A percentile compares a stretch with the other conserved stretches of the same genome.
Evolutionary conservation across 2,888 invertebrate species (phyloP).

Genomic region (Rhimphoctona megacephalus): DNA sequence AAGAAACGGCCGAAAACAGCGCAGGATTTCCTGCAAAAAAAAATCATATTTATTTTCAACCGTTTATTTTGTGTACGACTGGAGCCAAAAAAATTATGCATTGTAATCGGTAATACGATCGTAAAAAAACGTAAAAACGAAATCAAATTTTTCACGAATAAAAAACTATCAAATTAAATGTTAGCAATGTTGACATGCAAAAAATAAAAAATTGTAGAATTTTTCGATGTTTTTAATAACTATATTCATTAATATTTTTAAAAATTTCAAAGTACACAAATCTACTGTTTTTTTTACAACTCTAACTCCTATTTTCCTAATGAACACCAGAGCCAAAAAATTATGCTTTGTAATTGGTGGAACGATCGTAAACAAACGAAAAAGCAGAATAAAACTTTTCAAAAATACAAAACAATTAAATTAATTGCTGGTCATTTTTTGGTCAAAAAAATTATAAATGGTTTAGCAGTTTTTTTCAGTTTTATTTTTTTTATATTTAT

Average conservation of each 20-base stretch:
- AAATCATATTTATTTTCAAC: conserved; percentile 29
- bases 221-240: not conserved
- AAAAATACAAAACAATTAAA: not conserved
- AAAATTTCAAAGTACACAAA: too few species aligned
- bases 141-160: not conserved
- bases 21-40: conserved; percentile 61
- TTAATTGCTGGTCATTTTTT: not conserved
- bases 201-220: not conserved
- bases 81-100: conserved; percentile 1
- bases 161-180: not conserved
- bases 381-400: not conserved
- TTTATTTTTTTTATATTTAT: not conserved
- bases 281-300: too few species aligned
- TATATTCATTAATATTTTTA: not conserved
- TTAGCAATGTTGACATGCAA: not conserved
- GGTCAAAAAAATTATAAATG: not conserved
- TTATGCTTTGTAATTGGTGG: too few species aligned
- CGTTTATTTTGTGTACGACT: not conserved
- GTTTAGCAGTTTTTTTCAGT: not conserved
- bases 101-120: not conserved
- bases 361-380: not conserved
- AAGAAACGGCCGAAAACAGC: conserved; percentile 44
- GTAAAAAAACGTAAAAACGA: not conserved
- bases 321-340: too few species aligned
- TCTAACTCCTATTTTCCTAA: too few species aligned